These are phyloP conservation scores for Papio anubis DNA, from an alignment of 2,113 vertebrate species.

Conservation along the genomic window DNA sequence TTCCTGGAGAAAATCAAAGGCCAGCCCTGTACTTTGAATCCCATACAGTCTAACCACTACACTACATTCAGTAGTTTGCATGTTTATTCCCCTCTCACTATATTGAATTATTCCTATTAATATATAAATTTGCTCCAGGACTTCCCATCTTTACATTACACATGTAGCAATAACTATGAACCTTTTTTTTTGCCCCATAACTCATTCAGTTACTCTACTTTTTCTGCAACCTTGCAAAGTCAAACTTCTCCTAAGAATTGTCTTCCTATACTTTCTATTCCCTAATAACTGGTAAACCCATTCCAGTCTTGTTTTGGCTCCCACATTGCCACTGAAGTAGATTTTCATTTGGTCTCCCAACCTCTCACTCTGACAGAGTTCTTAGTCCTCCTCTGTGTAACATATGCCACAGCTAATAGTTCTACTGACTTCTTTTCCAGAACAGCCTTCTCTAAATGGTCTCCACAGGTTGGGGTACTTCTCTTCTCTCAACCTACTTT, in stretches of 20 bases:
- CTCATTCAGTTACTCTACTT: background rate
- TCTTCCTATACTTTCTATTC: background rate
- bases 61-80: background rate
- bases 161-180: background rate
- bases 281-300: background rate
- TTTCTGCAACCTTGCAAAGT: background rate
- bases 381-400: background rate
- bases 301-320: background rate
- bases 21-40: background rate
- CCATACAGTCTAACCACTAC: background rate
- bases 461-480: background rate
- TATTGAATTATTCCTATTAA: background rate
- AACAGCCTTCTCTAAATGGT: background rate
- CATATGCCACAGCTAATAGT: background rate
- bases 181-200: background rate
- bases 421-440: background rate
- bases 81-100: background rate
- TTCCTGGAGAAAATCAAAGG: background rate
- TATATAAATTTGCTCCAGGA: background rate
- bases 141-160: background rate
- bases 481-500: background rate
- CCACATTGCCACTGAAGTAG: background rate
- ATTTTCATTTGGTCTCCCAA: background rate
- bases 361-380: background rate
- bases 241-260: background rate